Base-by-base conservation (phyloP, 2,113 vertebrate species). In the Sebastes fasciatus region DNA sequence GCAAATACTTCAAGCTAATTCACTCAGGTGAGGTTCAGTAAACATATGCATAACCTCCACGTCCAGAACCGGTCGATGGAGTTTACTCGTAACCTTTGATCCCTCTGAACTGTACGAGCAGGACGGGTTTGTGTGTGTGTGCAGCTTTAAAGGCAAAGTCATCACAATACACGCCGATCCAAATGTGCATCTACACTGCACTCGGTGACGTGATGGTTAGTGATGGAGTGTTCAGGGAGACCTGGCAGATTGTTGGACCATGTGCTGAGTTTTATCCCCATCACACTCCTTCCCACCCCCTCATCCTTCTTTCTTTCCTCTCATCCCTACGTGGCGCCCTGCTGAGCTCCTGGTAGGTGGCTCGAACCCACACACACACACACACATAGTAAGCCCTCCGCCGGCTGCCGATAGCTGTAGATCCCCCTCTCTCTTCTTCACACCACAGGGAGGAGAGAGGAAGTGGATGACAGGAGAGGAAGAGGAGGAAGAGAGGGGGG, bases 91-190 rank as follows among this genome's bases (percentile, higher is more conserved):
- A 60, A 92, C 90, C 88, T 93, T 80, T 89, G 84, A 87, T 79
- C 85, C 71, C 51, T 72, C 66, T 74, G 76, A 84, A 84, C 82
- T 67, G 12, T 23, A 45, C 45, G 19, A 63, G 69, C 58, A 74
- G 88, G 62, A 64, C 67, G 77, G 26, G 79, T 51, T 68, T 84
- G 77, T 81, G 71, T 71, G 58, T 82, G 75, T 79, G 66, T 68
- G 82, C 68, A 86, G 54, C 52, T 86, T 85, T 21, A 83, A 88
- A 87, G 78, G 58, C 83, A 10, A 91, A 81, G 83, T 93, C 92
- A 91, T 94, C 88, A 92, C 46, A 91, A 90, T 90, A 80, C 77
- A 70, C 83, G 86, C 81, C 80, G 78, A 91, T 87, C 79, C 83
- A 74, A 87, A 87, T 63, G 64, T 75, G 48, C 6, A 12, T 52